Conservation (phyloP, 1,140 invertebrate species). For the Nilaparvata lugens region DNA sequence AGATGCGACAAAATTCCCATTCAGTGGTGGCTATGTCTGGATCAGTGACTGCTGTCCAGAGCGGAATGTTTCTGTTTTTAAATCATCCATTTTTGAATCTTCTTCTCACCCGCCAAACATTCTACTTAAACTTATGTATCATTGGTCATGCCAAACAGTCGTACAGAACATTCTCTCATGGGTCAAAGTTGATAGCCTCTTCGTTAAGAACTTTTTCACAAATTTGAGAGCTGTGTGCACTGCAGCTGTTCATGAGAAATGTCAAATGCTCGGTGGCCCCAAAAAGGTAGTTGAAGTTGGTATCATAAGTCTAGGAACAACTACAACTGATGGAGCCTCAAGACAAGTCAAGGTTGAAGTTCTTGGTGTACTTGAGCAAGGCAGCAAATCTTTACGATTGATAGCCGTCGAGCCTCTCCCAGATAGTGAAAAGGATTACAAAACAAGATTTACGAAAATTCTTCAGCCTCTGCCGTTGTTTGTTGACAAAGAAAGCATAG, state of each 20-base stretch:
- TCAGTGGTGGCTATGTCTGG: conserved; percentile 83
- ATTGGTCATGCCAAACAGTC: conserved; percentile 83
- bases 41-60: conserved; percentile 75
- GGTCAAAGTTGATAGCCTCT: conserved; percentile 72
- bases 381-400: conserved; percentile 61
- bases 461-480: conserved; percentile 64
- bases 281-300: conserved; percentile 62
- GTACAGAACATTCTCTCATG: conserved; percentile 79
- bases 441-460: conserved; percentile 61
- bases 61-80: conserved; percentile 74
- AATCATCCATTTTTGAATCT: conserved; percentile 75
- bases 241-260: conserved; percentile 63
- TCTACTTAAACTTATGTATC: conserved; percentile 74
- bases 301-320: conserved; percentile 81
- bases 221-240: conserved; percentile 69
- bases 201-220: conserved; percentile 67
- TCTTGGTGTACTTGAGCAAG: conserved; percentile 68
- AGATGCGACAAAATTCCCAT: conserved; percentile 71
- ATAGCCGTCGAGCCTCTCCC: conserved; percentile 68
- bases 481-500: conserved; percentile 65
- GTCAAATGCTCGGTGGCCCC: conserved; percentile 55
- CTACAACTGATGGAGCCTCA: conserved; percentile 69
- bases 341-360: conserved; percentile 83
- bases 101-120: conserved; percentile 69
- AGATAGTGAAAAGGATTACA: conserved; percentile 55